Evolutionary conservation across 2,888 invertebrate genomes (phyloP).

Genomic region (Emmelina monodactyla): DNA sequence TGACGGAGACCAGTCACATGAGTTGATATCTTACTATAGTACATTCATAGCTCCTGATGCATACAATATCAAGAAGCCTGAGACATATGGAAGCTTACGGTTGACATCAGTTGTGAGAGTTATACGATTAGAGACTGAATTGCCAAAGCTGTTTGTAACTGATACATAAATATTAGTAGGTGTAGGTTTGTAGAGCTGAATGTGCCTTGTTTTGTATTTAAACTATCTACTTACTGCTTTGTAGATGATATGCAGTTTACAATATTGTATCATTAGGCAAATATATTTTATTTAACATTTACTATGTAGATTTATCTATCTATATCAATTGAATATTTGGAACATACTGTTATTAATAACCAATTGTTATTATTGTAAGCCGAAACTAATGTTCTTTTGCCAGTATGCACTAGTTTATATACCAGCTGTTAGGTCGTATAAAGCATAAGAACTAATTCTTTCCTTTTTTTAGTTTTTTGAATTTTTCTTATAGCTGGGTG

Average conservation of each 20-base stretch:
- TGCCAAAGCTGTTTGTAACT: slow-evolving; percentile 72
- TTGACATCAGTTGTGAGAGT: slow-evolving; percentile 74
- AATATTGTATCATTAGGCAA: neutral
- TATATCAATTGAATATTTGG: too few species aligned
- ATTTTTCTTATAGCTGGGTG: too few species aligned
- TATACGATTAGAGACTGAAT: slow-evolving; percentile 74
- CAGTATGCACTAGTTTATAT: too few species aligned
- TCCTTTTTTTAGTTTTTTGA: too few species aligned
- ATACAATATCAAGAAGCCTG: slow-evolving; percentile 34
- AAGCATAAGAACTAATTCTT: too few species aligned
- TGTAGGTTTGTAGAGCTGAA: neutral
- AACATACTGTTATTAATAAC: too few species aligned
- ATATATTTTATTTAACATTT: neutral
- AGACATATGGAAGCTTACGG: slow-evolving; percentile 61
- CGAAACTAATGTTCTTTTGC: too few species aligned
- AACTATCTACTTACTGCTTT: too few species aligned
- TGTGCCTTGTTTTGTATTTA: slow-evolving; percentile 1
- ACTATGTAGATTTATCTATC: neutral
- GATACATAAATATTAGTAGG: slow-evolving; percentile 27
- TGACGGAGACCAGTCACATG: slow-evolving; percentile 78
- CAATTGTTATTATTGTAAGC: too few species aligned
- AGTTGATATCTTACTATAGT: slow-evolving; percentile 79
- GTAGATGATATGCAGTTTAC: neutral
- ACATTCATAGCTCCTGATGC: slow-evolving; percentile 63
- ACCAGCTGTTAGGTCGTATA: too few species aligned